These are phyloP conservation scores for Monoplex corrugatus DNA, from an alignment of 2,888 invertebrate species.

Conservation along the genomic window DNA sequence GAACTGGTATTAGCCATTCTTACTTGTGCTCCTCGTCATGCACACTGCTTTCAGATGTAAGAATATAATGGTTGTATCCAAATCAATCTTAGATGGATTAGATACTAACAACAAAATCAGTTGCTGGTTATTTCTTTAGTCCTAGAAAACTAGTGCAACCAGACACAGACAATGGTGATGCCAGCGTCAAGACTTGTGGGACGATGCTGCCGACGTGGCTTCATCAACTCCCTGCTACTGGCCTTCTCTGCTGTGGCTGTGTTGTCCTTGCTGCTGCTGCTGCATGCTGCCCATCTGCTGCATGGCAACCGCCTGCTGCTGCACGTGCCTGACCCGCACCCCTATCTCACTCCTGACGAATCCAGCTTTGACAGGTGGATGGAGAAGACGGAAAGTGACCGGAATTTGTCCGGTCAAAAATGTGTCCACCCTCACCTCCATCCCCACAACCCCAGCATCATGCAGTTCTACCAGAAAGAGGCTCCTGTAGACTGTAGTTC, in stretches of 20 bases:
- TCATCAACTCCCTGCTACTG: not conserved
- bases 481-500: conserved; percentile 86
- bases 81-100: no score
- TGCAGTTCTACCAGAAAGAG: conserved; percentile 85
- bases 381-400: not conserved
- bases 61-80: no score
- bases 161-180: no score
- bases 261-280: not conserved
- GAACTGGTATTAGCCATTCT: no score
- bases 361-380: not conserved
- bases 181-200: not conserved
- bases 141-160: no score
- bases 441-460: conserved; percentile 88
- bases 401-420: conserved; percentile 74
- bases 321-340: not conserved
- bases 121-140: no score
- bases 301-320: not conserved
- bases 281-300: not conserved
- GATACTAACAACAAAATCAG: no score
- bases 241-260: not conserved
- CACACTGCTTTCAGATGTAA: no score
- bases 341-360: not conserved
- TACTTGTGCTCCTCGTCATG: no score
- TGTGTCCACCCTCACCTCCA: conserved; percentile 87
- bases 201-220: not conserved